phyloP scores from a whole-genome alignment of 2,113 vertebrate genomes.

The Panthera tigris region DNA sequence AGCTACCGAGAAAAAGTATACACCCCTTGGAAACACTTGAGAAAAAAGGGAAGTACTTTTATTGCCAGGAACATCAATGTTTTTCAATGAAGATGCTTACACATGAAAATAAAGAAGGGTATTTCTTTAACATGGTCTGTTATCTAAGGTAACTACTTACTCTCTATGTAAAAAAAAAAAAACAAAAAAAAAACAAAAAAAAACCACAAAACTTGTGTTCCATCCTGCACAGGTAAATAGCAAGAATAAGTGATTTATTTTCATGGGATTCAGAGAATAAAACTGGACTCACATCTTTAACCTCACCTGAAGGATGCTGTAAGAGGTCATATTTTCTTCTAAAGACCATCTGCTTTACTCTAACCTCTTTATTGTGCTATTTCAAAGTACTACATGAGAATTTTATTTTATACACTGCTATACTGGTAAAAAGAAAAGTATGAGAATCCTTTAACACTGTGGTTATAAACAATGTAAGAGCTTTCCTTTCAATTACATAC shows the following conservation, averaged over 20 bases:
- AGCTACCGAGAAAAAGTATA: not conserved
- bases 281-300: not conserved
- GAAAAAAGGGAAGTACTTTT: not conserved
- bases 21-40: not conserved
- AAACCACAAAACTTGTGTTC: not conserved
- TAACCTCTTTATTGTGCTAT: not conserved
- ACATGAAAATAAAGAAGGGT: slow-evolving; percentile 24
- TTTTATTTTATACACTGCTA: not conserved
- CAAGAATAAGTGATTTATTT: not conserved
- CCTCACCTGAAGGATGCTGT: not conserved
- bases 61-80: not conserved
- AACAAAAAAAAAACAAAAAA: no score
- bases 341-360: not conserved
- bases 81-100: not conserved
- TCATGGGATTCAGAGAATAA: slow-evolving; percentile 5
- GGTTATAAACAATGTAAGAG: slow-evolving; percentile 11
- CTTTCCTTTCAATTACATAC: slow-evolving; percentile 26
- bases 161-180: slow-evolving; percentile 9
- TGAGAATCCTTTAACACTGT: not conserved
- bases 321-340: not conserved
- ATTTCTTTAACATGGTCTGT: not conserved
- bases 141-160: slow-evolving; percentile 1
- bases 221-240: not conserved
- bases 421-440: not conserved
- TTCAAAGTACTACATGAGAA: not conserved